phyloP scores from a whole-genome alignment of 1,140 invertebrate species.

The Pseudobourletiella spinata region DNA sequence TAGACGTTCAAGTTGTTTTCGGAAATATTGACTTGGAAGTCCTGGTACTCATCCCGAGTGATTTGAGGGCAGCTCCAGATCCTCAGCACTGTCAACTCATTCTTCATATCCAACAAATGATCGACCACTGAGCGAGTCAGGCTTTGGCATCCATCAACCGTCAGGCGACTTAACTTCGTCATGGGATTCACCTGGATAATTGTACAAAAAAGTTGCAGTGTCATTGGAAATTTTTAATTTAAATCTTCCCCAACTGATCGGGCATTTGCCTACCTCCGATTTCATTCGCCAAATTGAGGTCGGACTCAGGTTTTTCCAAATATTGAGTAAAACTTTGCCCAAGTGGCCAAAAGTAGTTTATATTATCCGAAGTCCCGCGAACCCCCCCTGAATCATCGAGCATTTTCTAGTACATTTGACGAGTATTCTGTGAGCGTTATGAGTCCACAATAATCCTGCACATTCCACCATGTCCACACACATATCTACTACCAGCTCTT shows the following conservation, averaged over 20 bases:
- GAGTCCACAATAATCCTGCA: no score
- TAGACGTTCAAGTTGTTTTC: constrained; percentile 37
- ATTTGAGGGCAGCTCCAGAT: constrained; percentile 39
- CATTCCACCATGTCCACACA: no score
- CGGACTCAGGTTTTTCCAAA: no score
- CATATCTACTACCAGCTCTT: no score
- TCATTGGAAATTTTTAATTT: not conserved
- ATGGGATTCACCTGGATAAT: constrained; percentile 38
- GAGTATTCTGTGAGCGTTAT: no score
- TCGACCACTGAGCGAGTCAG: constrained; percentile 32
- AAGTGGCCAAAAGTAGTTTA: no score
- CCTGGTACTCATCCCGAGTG: constrained; percentile 19
- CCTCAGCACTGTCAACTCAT: constrained; percentile 36
- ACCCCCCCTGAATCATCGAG: no score
- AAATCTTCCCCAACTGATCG: not conserved
- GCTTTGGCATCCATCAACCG: constrained; percentile 37
- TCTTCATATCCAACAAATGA: constrained; percentile 35
- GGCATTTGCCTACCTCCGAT: not conserved
- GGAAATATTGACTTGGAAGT: constrained; percentile 28
- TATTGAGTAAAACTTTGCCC: no score
- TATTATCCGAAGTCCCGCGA: no score
- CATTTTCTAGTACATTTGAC: no score
- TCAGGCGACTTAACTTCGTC: constrained; percentile 36
- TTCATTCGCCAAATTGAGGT: not conserved
- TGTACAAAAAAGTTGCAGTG: constrained; percentile 6